phyloP scores from a whole-genome alignment of 2,797 vertebrate genomes.

The Synaphobranchus kaupii region DNA sequence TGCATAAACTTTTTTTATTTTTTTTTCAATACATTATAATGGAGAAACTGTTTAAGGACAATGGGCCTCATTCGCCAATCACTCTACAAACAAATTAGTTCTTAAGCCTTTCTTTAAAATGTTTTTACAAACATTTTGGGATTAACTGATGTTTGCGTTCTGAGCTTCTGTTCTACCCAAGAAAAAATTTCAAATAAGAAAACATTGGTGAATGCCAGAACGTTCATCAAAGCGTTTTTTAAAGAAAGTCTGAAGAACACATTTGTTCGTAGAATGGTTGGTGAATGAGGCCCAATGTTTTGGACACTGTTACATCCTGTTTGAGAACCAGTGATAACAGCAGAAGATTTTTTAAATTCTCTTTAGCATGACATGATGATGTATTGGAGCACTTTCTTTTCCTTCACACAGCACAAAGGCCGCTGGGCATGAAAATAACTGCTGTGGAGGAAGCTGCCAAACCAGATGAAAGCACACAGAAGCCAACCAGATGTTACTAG shows the following conservation, averaged over 20 bases:
- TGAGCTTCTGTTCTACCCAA: too few species aligned
- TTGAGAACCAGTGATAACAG: neutral
- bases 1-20: neutral
- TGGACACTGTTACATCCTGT: neutral
- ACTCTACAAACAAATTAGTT: too few species aligned
- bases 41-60: neutral
- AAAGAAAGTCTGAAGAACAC: too few species aligned
- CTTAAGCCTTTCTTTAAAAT: too few species aligned
- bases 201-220: too few species aligned
- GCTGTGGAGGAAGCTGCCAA: neutral
- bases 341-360: neutral
- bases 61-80: too few species aligned
- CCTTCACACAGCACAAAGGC: neutral
- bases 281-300: neutral
- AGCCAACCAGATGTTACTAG: constrained; percentile 20
- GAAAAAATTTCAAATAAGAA: too few species aligned
- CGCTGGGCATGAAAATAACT: neutral
- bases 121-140: too few species aligned
- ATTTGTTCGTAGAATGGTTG: too few species aligned
- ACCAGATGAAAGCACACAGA: constrained; percentile 10
- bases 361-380: constrained; percentile 1
- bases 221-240: too few species aligned
- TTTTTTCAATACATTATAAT: neutral
- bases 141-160: too few species aligned
- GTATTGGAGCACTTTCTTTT: neutral